A percentile compares a stretch with the other conserved stretches of the same genome.
These are phyloP conservation scores for Tanypteryx hageni DNA, from an alignment of 2,888 invertebrate genomes.

Conservation along the genomic window DNA sequence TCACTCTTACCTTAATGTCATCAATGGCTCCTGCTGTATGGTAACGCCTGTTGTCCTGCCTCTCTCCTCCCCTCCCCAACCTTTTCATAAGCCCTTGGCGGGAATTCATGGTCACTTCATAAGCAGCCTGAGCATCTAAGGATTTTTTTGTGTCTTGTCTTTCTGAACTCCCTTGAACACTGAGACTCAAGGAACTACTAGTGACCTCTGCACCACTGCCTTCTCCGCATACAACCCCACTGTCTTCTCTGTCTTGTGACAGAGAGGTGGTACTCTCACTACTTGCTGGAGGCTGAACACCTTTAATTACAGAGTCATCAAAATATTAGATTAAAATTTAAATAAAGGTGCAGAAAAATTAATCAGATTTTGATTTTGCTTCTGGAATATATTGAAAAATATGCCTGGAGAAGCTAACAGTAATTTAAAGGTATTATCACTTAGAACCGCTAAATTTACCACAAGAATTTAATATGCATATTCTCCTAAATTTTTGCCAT, in stretches of 20 bases:
- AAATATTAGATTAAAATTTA: too few species aligned
- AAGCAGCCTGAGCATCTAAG: neutral
- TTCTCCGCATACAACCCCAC: conserved; percentile 39
- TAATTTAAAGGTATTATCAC: too few species aligned
- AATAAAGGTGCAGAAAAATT: too few species aligned
- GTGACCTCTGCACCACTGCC: conserved; percentile 37
- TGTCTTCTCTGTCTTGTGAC: conserved; percentile 36
- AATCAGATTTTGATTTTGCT: too few species aligned
- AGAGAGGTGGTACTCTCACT: neutral
- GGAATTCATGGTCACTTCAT: conserved; percentile 51
- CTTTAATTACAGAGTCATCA: neutral
- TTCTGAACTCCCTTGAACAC: neutral
- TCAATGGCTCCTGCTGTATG: conserved; percentile 83
- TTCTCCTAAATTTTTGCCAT: too few species aligned
- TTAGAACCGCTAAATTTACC: too few species aligned
- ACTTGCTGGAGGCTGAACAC: conserved; percentile 22
- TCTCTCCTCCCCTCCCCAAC: conserved; percentile 70
- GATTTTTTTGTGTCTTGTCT: neutral
- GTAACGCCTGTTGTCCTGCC: conserved; percentile 78
- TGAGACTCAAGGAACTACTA: neutral
- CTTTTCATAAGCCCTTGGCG: conserved; percentile 76
- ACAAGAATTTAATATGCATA: too few species aligned
- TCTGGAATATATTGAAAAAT: too few species aligned
- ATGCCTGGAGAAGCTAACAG: too few species aligned
- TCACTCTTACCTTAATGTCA: conserved; percentile 76